Evolutionary conservation across 2,113 vertebrate species (phyloP), one percentile per base, ranked within the genome.

Genomic region (Morone chrysops): DNA sequence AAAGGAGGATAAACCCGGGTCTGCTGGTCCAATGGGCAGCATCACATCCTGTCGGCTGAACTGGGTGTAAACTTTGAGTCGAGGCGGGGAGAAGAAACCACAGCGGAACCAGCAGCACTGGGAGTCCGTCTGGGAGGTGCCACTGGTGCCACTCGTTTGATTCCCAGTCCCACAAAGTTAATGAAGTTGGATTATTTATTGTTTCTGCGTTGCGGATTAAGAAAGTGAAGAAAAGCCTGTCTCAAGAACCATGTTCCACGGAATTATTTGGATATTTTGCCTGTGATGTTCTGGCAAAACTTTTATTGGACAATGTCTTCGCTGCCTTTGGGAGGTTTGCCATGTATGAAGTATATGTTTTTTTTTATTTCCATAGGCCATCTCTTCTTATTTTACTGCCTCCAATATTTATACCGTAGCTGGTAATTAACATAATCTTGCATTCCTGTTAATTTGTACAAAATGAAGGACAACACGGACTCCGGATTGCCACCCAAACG

Each of bases 231-330:
- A 62, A 57, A 43, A 67, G 51, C 54, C 20, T 11, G 20, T 40
- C 36, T 12, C 13, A 18, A 43, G 43, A 80, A 17, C 36, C 56
- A 83, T 70, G 71, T 5, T 38, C 45, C 22, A 0, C 4, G 75
- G 87, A 69, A 81, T 63, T 75, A 68, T 81, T 61, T 63, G 80
- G 80, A 85, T 73, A 43, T 70, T 90, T 36, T 53, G 2, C 31
- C 65, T 18, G 63, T 79, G 69, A 95, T 95, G 94, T 90, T 95
- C 89, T 94, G 95, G 94, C 93, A 77, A 93, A 92, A 84, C 83
- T 94, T 90, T 93, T 78, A 74, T 82, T 91, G 82, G 95, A 96
- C 88, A 90, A 93, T 90, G 94, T 91, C 90, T 91, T 91, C 51
- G 90, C 81, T 40, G 77, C 81, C 78, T 86, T 56, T 20, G 67